Percentiles rank a stretch among this genome's conserved stretches.
phyloP scores from a whole-genome alignment of 2,888 invertebrate genomes.

The Drosophila rubida region DNA sequence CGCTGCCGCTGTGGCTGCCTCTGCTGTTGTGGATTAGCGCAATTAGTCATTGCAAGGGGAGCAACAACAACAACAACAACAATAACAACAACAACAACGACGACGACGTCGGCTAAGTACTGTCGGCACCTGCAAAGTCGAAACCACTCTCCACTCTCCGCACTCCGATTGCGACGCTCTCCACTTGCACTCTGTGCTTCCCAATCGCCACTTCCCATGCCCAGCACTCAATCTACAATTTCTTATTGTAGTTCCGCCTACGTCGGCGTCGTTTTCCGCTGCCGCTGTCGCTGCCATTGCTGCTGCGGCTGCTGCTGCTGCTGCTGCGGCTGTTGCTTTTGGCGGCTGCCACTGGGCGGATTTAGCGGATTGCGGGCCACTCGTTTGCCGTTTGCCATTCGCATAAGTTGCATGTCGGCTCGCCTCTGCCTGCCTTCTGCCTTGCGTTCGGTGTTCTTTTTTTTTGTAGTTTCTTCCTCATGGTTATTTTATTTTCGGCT shows the following conservation, averaged over 20 bases:
- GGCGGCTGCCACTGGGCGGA: conserved; percentile 26
- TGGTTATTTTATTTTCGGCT: conserved; percentile 54
- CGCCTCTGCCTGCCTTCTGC: conserved; percentile 19
- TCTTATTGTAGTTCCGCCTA: conserved; percentile 64
- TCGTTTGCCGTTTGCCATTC: conserved; percentile 70
- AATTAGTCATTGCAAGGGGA: conserved; percentile 46
- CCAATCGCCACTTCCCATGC: conserved; percentile 27
- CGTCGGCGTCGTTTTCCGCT: conserved; percentile 36
- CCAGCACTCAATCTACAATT: conserved; percentile 56
- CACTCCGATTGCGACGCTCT: background rate
- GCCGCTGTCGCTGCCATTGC: conserved; percentile 13
- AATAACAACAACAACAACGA: no score
- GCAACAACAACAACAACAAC: background rate
- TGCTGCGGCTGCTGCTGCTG: conserved; percentile 28
- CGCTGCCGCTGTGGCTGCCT: conserved; percentile 2
- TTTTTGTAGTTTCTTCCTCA: conserved; percentile 10
- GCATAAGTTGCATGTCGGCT: conserved; percentile 72
- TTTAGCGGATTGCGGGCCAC: conserved; percentile 39
- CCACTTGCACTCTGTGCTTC: background rate
- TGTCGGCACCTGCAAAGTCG: no score
- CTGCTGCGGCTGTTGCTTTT: conserved; percentile 19
- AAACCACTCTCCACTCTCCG: background rate
- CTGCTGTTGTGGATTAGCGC: conserved; percentile 19
- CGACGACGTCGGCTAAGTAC: no score
- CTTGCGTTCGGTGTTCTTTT: conserved; percentile 2